A percentile compares a stretch with the other conserved stretches of the same genome.
phyloP scores from a whole-genome alignment of 2,113 vertebrate species.

The Phasianus colchicus region DNA sequence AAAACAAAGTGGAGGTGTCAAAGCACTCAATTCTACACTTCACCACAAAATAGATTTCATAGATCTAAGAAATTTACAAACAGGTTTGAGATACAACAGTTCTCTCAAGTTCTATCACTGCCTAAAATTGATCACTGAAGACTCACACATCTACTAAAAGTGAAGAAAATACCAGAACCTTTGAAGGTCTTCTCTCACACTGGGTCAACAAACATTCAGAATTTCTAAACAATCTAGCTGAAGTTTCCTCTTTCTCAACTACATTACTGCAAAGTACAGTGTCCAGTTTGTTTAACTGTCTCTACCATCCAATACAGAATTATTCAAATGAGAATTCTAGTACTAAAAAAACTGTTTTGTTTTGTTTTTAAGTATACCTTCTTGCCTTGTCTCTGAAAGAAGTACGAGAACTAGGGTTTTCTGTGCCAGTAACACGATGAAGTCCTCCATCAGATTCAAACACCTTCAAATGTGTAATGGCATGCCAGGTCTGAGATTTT shows the following conservation, averaged over 20 bases:
- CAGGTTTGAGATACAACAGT: not conserved
- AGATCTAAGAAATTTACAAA: not conserved
- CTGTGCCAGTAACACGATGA: not conserved
- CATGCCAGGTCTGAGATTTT: fast-evolving
- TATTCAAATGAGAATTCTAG: not conserved
- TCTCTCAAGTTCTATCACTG: not conserved
- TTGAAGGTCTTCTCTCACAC: not conserved
- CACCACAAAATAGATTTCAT: not conserved
- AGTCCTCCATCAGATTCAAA: not conserved
- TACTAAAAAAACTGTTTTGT: not conserved
- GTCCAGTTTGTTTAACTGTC: not conserved
- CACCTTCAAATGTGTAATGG: not conserved
- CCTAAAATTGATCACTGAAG: not conserved
- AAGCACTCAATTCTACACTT: not conserved
- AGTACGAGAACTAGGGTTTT: not conserved
- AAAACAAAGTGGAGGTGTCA: fast-evolving
- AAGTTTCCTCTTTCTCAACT: not conserved
- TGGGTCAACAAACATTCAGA: not conserved
- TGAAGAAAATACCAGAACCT: not conserved
- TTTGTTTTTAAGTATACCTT: not conserved
- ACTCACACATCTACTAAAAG: not conserved
- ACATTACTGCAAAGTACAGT: not conserved
- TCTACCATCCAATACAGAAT: not conserved
- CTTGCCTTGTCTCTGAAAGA: not conserved
- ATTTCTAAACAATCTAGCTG: not conserved